Evolutionary conservation across 2,888 invertebrate species (phyloP), one percentile per base, ranked within the genome.

Genomic region (Leptopilina drosophilae): DNA sequence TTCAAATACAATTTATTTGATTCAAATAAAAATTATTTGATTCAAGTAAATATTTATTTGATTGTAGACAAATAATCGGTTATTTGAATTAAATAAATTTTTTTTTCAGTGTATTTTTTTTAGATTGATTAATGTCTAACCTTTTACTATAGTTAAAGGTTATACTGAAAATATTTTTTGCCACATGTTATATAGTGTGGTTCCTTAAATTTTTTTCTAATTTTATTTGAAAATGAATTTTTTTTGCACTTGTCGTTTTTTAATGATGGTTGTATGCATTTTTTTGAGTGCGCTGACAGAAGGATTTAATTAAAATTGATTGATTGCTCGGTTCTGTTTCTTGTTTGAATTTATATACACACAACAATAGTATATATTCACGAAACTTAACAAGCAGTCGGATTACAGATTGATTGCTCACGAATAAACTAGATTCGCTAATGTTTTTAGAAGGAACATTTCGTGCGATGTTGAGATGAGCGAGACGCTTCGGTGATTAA

Each of bases 401-500:
- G 26, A 73, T 73, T 73, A 73, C 73, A 56, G 33, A 73, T 73
- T 73, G 53, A 73, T 73, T 73, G 73, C 73, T 73, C 53, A 53
- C 53, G 53, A 73, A 73, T 73, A 73, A 73, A 73, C 73, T 73
- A 73, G 53, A 73, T 73, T 73, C 9, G 73, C 73, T 73, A 73
- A 73, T 73, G 53, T 73, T 73, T 73, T 53, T 73, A 73, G 73
- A 73, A 53, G 56, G 33, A 73, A 73, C 53, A 53, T 33, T 33
- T 73, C 20, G 53, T 73, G 33, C 33, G 73, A 53, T 67, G 46
- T 11, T 12, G 46, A 67, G 67, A 67, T 62, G 73, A 56, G 33
- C 33, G 73, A 56, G 53, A 53, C 7, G 69, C 69, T 80, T 79
- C 33, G 76, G 77, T 84, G 84, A 84, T 83, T 84, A 82, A 84